A percentile compares a stretch with the other conserved stretches of the same genome.
phyloP scores from a whole-genome alignment of 2,888 invertebrate genomes.

The Ochropacha duplaris region DNA sequence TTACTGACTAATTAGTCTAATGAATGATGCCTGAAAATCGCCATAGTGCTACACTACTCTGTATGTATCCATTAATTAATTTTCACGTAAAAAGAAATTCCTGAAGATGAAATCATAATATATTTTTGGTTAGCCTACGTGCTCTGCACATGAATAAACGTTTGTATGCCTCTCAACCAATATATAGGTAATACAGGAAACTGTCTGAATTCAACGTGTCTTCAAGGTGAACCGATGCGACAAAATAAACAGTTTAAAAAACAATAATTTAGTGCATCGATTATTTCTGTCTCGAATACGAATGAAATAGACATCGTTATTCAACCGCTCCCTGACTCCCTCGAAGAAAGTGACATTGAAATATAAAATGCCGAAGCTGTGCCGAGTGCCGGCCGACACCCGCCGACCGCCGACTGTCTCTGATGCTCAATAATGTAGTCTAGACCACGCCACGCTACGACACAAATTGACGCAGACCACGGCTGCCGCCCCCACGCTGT shows the following conservation, averaged over 20 bases:
- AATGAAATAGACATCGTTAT: neutral
- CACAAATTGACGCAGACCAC: neutral
- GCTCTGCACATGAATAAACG: neutral
- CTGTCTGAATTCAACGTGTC: neutral
- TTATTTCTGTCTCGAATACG: neutral
- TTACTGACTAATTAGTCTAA: no score
- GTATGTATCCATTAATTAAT: neutral
- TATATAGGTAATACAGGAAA: neutral
- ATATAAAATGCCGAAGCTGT: neutral
- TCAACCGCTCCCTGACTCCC: neutral
- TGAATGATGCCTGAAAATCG: no score
- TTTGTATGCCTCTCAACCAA: neutral
- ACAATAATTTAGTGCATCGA: neutral
- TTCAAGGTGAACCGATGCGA: neutral
- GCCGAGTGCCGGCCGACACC: no score
- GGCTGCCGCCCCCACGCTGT: neutral
- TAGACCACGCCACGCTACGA: neutral
- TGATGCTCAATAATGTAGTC: neutral
- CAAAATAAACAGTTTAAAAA: neutral
- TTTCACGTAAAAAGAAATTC: no score
- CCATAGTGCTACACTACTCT: no score
- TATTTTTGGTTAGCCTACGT: neutral
- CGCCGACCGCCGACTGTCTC: no score
- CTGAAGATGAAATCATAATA: neutral
- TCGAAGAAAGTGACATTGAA: neutral